Evolutionary conservation across 2,113 vertebrate genomes (phyloP), one percentile per base, ranked within the genome.

Genomic region (Zosterops pallidus): DNA sequence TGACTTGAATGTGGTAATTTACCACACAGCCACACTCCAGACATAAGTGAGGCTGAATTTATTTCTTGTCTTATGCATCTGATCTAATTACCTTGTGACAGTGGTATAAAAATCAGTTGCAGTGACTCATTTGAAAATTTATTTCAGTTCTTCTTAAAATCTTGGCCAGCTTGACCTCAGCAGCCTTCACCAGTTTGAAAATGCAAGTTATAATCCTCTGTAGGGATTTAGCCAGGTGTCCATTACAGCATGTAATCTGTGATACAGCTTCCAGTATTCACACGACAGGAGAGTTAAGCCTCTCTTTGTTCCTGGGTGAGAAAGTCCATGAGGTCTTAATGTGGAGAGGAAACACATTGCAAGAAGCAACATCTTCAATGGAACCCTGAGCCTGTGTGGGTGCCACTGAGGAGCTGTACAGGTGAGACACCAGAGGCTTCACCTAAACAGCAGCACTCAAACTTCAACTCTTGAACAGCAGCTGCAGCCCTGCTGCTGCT

Each of bases 241-340:
- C 98, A 96, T 98, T 98, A 97, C 95, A 95, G 94, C 72, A 81
- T 92, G 83, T 97, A 97, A 98, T 98, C 98, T 98, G 95, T 90
- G 96, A 95, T 97, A 91, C 83, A 92, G 95, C 97, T 97, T 98
- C 97, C 96, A 95, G 89, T 96, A 97, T 98, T 98, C 98, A 97
- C 37, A 2, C 82, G 86, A 90, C 86, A 86, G 97, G 96, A 97
- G 98, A 97, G 97, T 98, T 98, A 98, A 98, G 96, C 97, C 95
- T 62, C 81, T 92, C 83, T 93, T 95, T 41, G 53, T 95, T 98
- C 97, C 96, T 82, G 95, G 94, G 93, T 96, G 31, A 91, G 95
- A 93, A 89, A 74, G 92, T 94, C 95, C 82, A 72, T 79, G 90
- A 75, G 85, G 79, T 87, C 68, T 97, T 97, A 87, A 90, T 33